Evolutionary conservation across 35 echinoderm and acorn worm genomes (phyloP).

Genomic region (Antedon bifida): DNA sequence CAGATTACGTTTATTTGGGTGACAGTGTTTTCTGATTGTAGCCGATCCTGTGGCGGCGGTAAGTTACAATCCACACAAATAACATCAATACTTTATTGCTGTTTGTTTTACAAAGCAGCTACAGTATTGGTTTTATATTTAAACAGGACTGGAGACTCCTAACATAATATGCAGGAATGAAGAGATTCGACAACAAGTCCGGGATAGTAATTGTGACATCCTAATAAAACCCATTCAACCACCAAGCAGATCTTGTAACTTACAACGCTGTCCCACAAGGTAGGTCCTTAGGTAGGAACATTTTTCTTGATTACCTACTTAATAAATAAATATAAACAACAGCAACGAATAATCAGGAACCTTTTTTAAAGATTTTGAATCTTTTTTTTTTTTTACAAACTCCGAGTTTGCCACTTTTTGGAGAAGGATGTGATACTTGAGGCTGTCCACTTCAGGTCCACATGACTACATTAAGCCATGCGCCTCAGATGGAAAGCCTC

Average conservation of each 20-base stretch:
- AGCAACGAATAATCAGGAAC: too few species aligned
- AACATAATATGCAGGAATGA: not conserved
- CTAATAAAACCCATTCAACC: not conserved
- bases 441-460: too few species aligned
- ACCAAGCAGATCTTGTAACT: not conserved
- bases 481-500: too few species aligned
- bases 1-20: not conserved
- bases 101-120: not conserved
- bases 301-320: not conserved
- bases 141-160: not conserved
- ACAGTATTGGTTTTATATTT: not conserved
- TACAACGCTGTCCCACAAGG: not conserved
- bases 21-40: not conserved
- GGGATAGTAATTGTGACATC: not conserved
- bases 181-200: not conserved
- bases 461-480: too few species aligned
- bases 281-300: not conserved
- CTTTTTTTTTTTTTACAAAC: too few species aligned
- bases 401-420: too few species aligned
- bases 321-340: too few species aligned
- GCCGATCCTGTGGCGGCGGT: not conserved
- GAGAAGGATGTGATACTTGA: too few species aligned
- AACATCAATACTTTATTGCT: not conserved
- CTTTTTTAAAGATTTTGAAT: too few species aligned
- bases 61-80: not conserved